Base-by-base conservation (phyloP, 2,113 vertebrate genomes). In the Nibea albiflora region DNA sequence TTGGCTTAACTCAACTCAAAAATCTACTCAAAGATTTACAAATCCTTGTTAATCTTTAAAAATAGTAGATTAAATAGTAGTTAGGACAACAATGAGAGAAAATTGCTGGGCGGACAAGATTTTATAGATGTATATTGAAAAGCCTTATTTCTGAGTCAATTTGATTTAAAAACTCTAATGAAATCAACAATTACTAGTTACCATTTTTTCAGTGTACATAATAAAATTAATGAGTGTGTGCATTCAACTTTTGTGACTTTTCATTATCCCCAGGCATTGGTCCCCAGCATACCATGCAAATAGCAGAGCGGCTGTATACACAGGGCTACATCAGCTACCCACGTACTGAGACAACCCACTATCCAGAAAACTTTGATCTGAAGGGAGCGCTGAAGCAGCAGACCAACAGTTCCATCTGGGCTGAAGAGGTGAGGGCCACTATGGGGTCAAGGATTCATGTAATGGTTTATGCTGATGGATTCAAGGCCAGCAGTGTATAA, bases 251-350 rank as follows among this genome's bases (percentile, higher is more conserved):
- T 39, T 39, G 35, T 39, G 35, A 39, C 35, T 39, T 39, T 39
- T 39, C 35, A 39, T 39, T 39, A 7, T 39, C 35, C 42, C 47
- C 4, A 99, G 98, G 98, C 74, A 97, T 99, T 95, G 97, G 96
- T 52, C 98, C 98, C 0, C 98, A 99, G 73, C 96, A 99, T 0
- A 89, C 98, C 82, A 99, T 99, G 98, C 98, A 99, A 91, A 96
- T 97, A 17, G 98, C 98, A 8, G 98, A 99, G 89, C 96, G 98
- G 11, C 95, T 99, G 5, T 99, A 99, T 72, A 99, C 96, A 0
- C 98, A 99, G 85, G 98, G 98, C 39, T 99, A 98, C 75, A 99
- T 99, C 90, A 99, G 98, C 93, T 99, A 99, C 92, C 98, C 98
- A 3, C 96, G 98, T 16, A 99, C 98, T 6, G 98, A 99, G 94